These are phyloP conservation scores for Cydia fagiglandana DNA, from an alignment of 1,140 invertebrate genomes.

Conservation along the genomic window DNA sequence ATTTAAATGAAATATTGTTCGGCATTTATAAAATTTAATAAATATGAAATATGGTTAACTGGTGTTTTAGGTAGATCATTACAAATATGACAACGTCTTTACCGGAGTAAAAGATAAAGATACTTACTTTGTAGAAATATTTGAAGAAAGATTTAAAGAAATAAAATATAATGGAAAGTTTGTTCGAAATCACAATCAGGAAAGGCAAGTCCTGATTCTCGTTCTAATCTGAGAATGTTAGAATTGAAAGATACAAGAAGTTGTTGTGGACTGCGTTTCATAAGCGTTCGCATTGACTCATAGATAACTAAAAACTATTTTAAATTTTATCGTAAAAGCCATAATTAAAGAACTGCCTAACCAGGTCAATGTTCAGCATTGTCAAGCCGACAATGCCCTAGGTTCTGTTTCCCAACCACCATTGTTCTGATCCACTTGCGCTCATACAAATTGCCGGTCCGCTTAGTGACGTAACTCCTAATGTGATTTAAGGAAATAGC, in stretches of 20 bases:
- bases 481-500: conserved; percentile 31
- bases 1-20: background rate
- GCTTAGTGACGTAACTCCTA: conserved; percentile 29
- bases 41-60: too few relatives aligned
- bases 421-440: conserved; percentile 66
- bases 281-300: too few relatives aligned
- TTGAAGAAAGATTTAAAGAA: too few relatives aligned
- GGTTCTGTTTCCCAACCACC: conserved; percentile 47
- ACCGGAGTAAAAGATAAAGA: background rate
- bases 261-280: too few relatives aligned
- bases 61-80: too few relatives aligned
- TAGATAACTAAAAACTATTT: background rate
- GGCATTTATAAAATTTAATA: background rate
- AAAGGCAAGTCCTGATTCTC: background rate
- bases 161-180: background rate
- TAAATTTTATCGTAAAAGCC: background rate
- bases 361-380: conserved; percentile 33
- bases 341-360: conserved; percentile 7
- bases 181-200: background rate
- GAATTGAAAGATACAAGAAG: background rate
- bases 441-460: conserved; percentile 45
- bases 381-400: conserved; percentile 53
- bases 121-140: too few relatives aligned
- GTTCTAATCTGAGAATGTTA: background rate
- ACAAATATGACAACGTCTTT: background rate